Percentiles rank a stretch among this genome's conserved stretches.
These are phyloP conservation scores for Shargacucullia verbasci DNA, from an alignment of 2,888 invertebrate species.

Conservation along the genomic window DNA sequence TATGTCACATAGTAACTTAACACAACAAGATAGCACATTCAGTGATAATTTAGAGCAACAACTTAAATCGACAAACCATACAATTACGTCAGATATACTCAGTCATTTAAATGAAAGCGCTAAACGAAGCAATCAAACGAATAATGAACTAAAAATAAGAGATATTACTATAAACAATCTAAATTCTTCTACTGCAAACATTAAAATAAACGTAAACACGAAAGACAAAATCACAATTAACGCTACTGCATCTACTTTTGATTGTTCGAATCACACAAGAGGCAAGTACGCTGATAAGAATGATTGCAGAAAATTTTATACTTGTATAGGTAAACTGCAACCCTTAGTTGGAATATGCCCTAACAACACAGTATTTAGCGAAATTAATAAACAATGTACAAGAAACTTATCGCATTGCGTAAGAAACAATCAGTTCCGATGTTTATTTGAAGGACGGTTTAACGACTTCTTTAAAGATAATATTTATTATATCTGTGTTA, in stretches of 20 bases:
- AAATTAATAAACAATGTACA: slow-evolving; percentile 81
- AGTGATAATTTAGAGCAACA: slow-evolving; percentile 32
- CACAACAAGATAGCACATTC: slow-evolving; percentile 7
- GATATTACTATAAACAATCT: slow-evolving; percentile 4
- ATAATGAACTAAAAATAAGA: slow-evolving; percentile 11
- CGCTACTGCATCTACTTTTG: slow-evolving; percentile 42
- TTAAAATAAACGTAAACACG: slow-evolving; percentile 12
- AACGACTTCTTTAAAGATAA: slow-evolving; percentile 74
- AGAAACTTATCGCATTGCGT: slow-evolving; percentile 83
- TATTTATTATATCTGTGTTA: slow-evolving; percentile 82
- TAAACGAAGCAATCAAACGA: slow-evolving; percentile 28
- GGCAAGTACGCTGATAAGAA: slow-evolving; percentile 83
- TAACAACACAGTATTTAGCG: slow-evolving; percentile 80
- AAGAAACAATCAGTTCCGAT: slow-evolving; percentile 83
- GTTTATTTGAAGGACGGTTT: slow-evolving; percentile 79
- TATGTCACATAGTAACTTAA: slow-evolving; percentile 9
- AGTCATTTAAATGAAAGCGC: slow-evolving; percentile 23
- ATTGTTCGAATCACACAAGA: slow-evolving; percentile 66
- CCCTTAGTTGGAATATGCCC: slow-evolving; percentile 77
- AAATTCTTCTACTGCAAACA: slow-evolving; percentile 2
- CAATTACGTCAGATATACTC: slow-evolving; percentile 29
- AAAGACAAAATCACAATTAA: slow-evolving; percentile 5
- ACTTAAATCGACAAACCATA: slow-evolving; percentile 31
- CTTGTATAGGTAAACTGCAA: slow-evolving; percentile 75
- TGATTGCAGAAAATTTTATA: slow-evolving; percentile 87